Evolutionary conservation across 2,113 vertebrate genomes (phyloP).

Genomic region (Dolichallabes microphthalmus): DNA sequence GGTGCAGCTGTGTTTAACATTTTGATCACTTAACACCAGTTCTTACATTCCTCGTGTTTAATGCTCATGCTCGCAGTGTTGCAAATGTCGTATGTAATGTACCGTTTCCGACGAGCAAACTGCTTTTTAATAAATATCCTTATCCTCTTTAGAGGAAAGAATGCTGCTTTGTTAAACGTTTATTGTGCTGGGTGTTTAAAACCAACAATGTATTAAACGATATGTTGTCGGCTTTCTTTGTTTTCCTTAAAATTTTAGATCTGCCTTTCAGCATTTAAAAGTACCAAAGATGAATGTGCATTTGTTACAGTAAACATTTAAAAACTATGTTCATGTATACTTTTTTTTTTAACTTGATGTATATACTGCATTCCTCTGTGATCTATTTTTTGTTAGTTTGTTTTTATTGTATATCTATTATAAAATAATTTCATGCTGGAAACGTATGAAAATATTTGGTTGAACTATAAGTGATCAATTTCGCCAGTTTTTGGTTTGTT

Average conservation of each 20-base stretch:
- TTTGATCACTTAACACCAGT: constrained; percentile 1
- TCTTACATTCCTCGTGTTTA: constrained; percentile 4
- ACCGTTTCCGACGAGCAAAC: constrained; percentile 11
- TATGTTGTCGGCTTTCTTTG: not conserved
- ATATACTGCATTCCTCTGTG: constrained; percentile 34
- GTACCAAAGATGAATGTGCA: constrained; percentile 37
- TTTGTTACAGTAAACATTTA: constrained; percentile 8
- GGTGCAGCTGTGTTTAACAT: constrained; percentile 9
- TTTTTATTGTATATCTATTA: constrained; percentile 46
- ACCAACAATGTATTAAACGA: constrained; percentile 1
- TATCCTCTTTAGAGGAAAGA: constrained; percentile 36
- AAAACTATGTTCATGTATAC: not conserved
- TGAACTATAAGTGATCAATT: constrained; percentile 13
- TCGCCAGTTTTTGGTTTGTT: not conserved
- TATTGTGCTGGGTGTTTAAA: constrained; percentile 17
- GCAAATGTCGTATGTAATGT: constrained; percentile 29
- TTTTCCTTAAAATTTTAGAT: not conserved
- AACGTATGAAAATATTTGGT: constrained; percentile 42
- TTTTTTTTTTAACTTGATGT: constrained; percentile 22
- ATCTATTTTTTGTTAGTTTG: not conserved
- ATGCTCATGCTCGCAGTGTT: constrained; percentile 15
- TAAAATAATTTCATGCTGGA: constrained; percentile 26
- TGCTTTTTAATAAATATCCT: constrained; percentile 44
- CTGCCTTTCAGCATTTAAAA: not conserved
- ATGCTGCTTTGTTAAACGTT: constrained; percentile 46